Percentiles rank a stretch among this genome's conserved stretches.
Conservation (phyloP, 2,888 invertebrate species). For the Strigamia transsilvanica region DNA sequence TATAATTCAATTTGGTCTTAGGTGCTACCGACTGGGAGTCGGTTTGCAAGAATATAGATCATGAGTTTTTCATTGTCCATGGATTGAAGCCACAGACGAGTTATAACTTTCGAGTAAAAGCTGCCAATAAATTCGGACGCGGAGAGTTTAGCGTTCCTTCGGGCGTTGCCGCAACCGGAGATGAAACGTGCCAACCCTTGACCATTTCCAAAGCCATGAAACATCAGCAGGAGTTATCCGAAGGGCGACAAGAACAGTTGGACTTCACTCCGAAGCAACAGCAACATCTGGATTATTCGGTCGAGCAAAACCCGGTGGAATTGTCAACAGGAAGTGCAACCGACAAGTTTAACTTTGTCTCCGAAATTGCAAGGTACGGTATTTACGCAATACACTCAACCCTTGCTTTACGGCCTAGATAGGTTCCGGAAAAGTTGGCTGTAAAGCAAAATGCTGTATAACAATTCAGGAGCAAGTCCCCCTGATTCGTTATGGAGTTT, state of each 20-base stretch:
- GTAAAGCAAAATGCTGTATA: too few relatives aligned
- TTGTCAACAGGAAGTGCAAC: constrained; percentile 72
- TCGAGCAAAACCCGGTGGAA: constrained; percentile 77
- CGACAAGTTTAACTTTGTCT: constrained; percentile 83
- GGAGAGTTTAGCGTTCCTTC: constrained; percentile 88
- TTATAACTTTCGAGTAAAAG: constrained; percentile 89
- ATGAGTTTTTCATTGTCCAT: constrained; percentile 87
- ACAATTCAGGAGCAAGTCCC: too few relatives aligned
- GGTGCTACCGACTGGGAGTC: constrained; percentile 79
- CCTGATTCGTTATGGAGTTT: too few relatives aligned
- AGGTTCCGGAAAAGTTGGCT: too few relatives aligned
- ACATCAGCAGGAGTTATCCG: constrained; percentile 84
- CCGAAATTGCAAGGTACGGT: constrained; percentile 75
- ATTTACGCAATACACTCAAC: too few relatives aligned
- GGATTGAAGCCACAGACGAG: constrained; percentile 80
- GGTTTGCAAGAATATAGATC: constrained; percentile 86
- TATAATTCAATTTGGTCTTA: not conserved
- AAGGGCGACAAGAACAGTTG: constrained; percentile 68
- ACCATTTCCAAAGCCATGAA: constrained; percentile 83
- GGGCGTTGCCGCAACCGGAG: constrained; percentile 69
- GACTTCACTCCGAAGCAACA: not conserved
- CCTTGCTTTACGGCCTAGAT: too few relatives aligned
- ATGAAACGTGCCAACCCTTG: constrained; percentile 69
- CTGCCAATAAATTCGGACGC: constrained; percentile 91
- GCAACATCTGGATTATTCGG: constrained; percentile 75